Base-by-base conservation (phyloP, 2,797 vertebrate genomes). In the Discoglossus pictus region DNA sequence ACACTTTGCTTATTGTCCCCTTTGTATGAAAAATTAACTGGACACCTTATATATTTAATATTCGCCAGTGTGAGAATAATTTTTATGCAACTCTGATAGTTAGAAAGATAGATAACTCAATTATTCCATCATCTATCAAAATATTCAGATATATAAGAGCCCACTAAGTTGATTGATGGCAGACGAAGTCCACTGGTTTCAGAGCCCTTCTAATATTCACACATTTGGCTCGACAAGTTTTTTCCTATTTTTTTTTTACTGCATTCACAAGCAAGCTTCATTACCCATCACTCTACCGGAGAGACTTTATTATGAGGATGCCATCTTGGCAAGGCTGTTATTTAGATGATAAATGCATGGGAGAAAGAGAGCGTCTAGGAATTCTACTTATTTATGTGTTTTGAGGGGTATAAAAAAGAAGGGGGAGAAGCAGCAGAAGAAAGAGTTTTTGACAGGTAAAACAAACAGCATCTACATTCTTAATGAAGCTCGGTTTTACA, bases 41-140 rank as follows among this genome's bases (percentile, higher is more conserved):
- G 79, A 76, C 79, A 87, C 86, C 92, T 90, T 92, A 95, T 93
- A 93, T 92, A 94, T 92, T 97, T 95, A 98, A 98, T 96, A 98
- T 95, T 97, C 93, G 94, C 87, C 87, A 92, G 92, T 92, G 93
- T 96, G 93, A 89, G 83, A 96, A 94, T 96, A 95, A 95, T 96
- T 98, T 94, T 96, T 95, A 94, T 94, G 93, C 94, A 96, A 97
- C 89, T 94, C 90, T 89, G 91, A 94, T 95, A 93, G 92, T 93
- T 93, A 93, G 90, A 79, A 91, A 98, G 95, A 98, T 91, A 93
- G 94, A 98, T 97, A 96, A 97, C 94, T 97, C 94, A 98, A 98
- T 98, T 97, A 98, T 90, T 87, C 86, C 86, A 89, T 88, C 93
- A 97, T 98, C 91, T 93, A 92, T 98, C 95, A 96, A 94, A 88